These are phyloP conservation scores for Cephus sareptanus DNA, from an alignment of 2,888 invertebrate genomes.

Conservation along the genomic window DNA sequence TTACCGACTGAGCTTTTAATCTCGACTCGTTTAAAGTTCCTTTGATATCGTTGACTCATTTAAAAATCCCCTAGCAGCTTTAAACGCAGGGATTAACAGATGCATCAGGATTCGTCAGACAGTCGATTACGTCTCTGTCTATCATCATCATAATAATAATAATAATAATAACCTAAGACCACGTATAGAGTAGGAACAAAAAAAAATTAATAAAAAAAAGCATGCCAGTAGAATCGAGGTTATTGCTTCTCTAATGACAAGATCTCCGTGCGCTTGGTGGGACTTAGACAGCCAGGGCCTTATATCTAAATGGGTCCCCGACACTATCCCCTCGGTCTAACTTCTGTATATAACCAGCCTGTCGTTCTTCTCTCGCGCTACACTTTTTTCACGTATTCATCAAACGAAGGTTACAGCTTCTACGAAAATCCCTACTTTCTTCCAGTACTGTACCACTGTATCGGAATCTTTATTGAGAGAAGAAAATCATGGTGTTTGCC, in stretches of 20 bases:
- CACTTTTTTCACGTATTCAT: neutral
- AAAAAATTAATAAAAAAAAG: constrained; percentile 10
- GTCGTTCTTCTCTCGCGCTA: neutral
- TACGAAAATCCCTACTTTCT: neutral
- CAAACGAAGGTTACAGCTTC: neutral
- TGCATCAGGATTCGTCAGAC: neutral
- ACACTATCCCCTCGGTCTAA: neutral
- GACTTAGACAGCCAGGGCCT: constrained; percentile 37
- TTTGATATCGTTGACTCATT: neutral
- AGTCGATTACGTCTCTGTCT: neutral
- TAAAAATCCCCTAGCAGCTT: neutral
- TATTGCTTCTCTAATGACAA: constrained; percentile 51
- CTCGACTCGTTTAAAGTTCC: neutral
- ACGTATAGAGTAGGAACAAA: neutral
- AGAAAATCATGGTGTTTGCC: neutral
- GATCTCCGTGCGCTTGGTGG: constrained; percentile 46
- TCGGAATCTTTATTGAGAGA: neutral
- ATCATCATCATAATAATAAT: neutral
- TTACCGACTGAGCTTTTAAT: neutral
- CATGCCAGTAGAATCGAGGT: constrained; percentile 35
- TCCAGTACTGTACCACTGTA: neutral
- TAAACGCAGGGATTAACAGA: neutral
- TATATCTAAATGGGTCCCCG: constrained; percentile 20
- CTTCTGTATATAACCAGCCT: neutral
- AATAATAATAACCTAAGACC: neutral